Conservation (phyloP, 2,113 vertebrate genomes). For the Anarhynchus alexandrinus region DNA sequence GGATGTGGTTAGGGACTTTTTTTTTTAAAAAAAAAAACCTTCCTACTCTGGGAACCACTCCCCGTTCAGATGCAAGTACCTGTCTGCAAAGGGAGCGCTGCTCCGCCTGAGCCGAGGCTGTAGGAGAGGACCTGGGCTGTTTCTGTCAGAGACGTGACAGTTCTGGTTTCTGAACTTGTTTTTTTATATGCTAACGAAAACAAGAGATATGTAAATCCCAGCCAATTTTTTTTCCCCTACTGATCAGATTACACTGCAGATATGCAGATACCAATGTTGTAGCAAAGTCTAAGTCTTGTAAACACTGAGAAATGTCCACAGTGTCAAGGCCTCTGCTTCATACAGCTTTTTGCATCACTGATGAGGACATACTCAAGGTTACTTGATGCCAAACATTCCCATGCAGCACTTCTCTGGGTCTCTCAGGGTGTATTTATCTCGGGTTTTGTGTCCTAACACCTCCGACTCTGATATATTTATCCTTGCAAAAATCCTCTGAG, state of each 20-base stretch:
- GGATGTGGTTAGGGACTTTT: not conserved
- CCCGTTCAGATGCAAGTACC: not conserved
- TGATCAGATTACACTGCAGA: not conserved
- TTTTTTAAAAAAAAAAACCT: not conserved
- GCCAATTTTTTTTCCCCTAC: not conserved
- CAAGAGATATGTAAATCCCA: not conserved
- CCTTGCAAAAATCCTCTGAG: constrained; percentile 6
- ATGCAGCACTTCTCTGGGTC: not conserved
- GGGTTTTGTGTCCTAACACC: not conserved
- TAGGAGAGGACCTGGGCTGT: not conserved
- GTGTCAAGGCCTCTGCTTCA: not conserved
- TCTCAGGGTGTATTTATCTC: constrained; percentile 47
- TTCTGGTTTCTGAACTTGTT: not conserved
- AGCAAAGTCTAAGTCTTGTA: not conserved
- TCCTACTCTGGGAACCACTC: fast-evolving
- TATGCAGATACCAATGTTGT: not conserved
- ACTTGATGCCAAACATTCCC: not conserved
- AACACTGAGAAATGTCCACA: not conserved
- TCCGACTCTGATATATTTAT: constrained; percentile 5
- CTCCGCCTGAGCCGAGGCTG: not conserved
- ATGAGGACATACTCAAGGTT: constrained; percentile 32
- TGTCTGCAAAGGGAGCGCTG: not conserved
- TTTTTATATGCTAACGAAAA: not conserved
- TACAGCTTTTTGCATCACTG: not conserved
- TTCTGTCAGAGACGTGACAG: not conserved